Evolutionary conservation across 2,888 invertebrate species (phyloP).

Genomic region (Augiades crinisus): DNA sequence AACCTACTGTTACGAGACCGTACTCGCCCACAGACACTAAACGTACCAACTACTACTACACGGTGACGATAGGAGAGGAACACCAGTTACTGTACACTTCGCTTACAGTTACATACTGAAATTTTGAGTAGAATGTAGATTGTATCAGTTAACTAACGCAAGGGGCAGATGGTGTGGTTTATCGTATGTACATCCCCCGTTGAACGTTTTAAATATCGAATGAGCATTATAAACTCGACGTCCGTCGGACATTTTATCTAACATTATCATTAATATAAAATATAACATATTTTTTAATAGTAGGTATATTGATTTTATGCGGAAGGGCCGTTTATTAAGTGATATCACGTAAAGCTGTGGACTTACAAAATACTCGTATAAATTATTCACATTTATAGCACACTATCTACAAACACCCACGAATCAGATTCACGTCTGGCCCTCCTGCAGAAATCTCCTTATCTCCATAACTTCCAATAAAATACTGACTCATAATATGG

Average conservation of each 20-base stretch:
- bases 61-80: conserved; percentile 77
- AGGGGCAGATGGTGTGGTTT: conserved; percentile 55
- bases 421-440: conserved; percentile 64
- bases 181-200: conserved; percentile 70
- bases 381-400: conserved; percentile 81
- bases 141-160: conserved; percentile 59
- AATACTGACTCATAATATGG: conserved; percentile 80
- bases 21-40: conserved; percentile 60
- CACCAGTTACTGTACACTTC: conserved; percentile 78
- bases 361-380: conserved; percentile 81
- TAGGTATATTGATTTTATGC: conserved; percentile 55
- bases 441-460: conserved; percentile 69
- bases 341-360: conserved; percentile 78
- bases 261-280: conserved; percentile 70
- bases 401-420: conserved; percentile 79
- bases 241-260: conserved; percentile 62
- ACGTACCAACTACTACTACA: conserved; percentile 64
- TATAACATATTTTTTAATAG: conserved; percentile 46
- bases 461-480: conserved; percentile 68
- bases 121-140: conserved; percentile 57
- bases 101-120: conserved; percentile 46
- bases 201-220: conserved; percentile 57
- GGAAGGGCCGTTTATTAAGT: conserved; percentile 68
- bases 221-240: conserved; percentile 72
- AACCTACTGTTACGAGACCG: conserved; percentile 61